Evolutionary conservation across 2,888 invertebrate species (phyloP), one percentile per base, ranked within the genome.

Genomic region (Athrips mouffetella): DNA sequence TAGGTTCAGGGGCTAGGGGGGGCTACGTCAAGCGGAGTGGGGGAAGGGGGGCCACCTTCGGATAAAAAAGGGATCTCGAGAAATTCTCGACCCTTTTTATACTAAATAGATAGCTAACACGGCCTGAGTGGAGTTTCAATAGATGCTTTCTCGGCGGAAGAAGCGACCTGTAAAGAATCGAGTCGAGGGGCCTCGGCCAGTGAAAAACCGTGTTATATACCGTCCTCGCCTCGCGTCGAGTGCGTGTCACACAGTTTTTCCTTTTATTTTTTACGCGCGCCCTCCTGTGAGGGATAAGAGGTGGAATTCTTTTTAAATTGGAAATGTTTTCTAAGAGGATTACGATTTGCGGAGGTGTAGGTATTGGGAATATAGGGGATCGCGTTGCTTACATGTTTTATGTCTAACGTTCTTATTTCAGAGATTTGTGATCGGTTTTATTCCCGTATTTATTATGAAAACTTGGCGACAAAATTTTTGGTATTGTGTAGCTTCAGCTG

Each of bases 271-370:
- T 87, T 86, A 83, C 85, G 83, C 83, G 78, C 73, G 80, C 83
- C 81, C 82, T 84, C 77, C 77, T 77, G 79, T 54, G 76, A 83
- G 80, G 85, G 85, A 83, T 84, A 80, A 82, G 77, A 83, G 80
- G 67, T 67, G 70, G 80, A 88, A 87, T 88, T 86, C 87, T 87
- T 87, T 88, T 88, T 87, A 87, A 88, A 88, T 88, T 88, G 88
- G 87, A 87, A 88, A 87, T 88, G 88, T 87, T 87, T 86, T 87
- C 84, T 85, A 83, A 88, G 87, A 87, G 88, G 87, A 87, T 88
- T 88, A 87, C 85, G 82, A 86, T 87, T 86, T 80, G 82, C 78
- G 80, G 78, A 86, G 86, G 84, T 84, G 82, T 77, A 72, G 67
- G 65, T 67, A 63, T 67, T 60, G 64, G 79, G 73, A 76, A 76